Conservation (phyloP, 2,888 invertebrate species). For the Desoria tigrina region DNA sequence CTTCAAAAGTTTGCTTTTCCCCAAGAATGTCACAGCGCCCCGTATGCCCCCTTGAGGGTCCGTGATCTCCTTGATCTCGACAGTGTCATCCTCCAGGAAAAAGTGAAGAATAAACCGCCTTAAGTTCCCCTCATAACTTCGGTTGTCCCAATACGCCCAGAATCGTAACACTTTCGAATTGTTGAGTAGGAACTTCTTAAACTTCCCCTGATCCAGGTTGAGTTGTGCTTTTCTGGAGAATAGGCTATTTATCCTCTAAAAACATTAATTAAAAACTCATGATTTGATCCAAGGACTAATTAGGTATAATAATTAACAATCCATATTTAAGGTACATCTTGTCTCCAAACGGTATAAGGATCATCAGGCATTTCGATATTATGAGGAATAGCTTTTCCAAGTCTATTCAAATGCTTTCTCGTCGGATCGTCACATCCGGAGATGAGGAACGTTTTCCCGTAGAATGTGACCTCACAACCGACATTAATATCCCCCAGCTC, state of each 20-base stretch:
- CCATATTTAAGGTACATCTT: too few relatives aligned
- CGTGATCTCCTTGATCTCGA: conserved; percentile 75
- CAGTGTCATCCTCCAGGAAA: conserved; percentile 83
- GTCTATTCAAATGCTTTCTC: conserved; percentile 75
- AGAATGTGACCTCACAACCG: conserved; percentile 75
- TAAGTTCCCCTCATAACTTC: conserved; percentile 72
- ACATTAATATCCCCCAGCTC: conserved; percentile 87
- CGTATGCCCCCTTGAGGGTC: conserved; percentile 66
- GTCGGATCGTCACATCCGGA: conserved; percentile 85
- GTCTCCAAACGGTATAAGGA: conserved; percentile 55
- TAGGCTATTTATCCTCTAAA: conserved; percentile 26
- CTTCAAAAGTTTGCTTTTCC: conserved; percentile 74
- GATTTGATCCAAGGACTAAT: neutral
- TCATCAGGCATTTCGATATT: conserved; percentile 63
- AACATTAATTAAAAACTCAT: conserved; percentile 3
- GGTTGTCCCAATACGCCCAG: conserved; percentile 87
- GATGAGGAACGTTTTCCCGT: conserved; percentile 77
- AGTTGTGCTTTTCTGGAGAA: conserved; percentile 61
- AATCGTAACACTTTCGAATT: conserved; percentile 66
- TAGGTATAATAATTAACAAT: too few relatives aligned
- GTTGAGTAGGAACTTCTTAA: conserved; percentile 29
- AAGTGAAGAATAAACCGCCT: conserved; percentile 79
- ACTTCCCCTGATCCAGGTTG: conserved; percentile 63
- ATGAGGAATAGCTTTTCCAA: conserved; percentile 80
- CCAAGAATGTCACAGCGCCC: conserved; percentile 70